These are phyloP conservation scores for Diabrotica virgifera DNA, from an alignment of 1,140 invertebrate genomes.

Conservation along the genomic window DNA sequence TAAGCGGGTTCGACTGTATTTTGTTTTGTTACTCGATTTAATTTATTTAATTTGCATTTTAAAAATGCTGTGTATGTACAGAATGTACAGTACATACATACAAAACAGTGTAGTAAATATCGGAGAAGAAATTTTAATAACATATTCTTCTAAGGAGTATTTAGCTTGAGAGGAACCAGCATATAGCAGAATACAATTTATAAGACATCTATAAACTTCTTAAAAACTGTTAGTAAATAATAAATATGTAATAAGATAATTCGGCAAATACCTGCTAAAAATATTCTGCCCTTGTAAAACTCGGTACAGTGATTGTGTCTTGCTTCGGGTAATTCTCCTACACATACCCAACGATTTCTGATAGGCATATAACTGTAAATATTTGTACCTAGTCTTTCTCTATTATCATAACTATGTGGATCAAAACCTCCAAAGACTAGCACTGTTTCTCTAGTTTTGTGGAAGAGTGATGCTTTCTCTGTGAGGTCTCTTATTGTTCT, in stretches of 20 bases:
- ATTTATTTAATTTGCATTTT: too few species aligned
- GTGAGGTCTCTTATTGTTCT: conserved; percentile 46
- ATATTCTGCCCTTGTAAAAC: conserved; percentile 56
- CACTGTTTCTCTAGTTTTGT: conserved; percentile 54
- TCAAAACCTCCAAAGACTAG: conserved; percentile 60
- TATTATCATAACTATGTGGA: conserved; percentile 53
- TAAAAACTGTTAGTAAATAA: too few species aligned
- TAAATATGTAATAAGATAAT: background rate
- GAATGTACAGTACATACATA: too few species aligned
- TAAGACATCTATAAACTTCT: too few species aligned
- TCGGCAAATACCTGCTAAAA: conserved; percentile 54
- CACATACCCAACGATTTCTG: conserved; percentile 56
- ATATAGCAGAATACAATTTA: too few species aligned
- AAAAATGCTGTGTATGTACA: too few species aligned
- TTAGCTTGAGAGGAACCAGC: too few species aligned
- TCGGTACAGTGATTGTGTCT: conserved; percentile 58
- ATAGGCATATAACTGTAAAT: conserved; percentile 56
- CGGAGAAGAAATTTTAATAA: too few species aligned
- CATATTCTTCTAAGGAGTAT: too few species aligned
- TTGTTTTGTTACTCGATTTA: too few species aligned
- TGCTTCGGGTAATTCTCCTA: conserved; percentile 58
- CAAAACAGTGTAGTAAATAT: too few species aligned
- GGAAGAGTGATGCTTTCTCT: conserved; percentile 52
- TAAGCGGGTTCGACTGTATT: too few species aligned
- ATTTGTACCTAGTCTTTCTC: conserved; percentile 53